Evolutionary conservation across 2,888 invertebrate species (phyloP).

Genomic region (Nyleta sp.): DNA sequence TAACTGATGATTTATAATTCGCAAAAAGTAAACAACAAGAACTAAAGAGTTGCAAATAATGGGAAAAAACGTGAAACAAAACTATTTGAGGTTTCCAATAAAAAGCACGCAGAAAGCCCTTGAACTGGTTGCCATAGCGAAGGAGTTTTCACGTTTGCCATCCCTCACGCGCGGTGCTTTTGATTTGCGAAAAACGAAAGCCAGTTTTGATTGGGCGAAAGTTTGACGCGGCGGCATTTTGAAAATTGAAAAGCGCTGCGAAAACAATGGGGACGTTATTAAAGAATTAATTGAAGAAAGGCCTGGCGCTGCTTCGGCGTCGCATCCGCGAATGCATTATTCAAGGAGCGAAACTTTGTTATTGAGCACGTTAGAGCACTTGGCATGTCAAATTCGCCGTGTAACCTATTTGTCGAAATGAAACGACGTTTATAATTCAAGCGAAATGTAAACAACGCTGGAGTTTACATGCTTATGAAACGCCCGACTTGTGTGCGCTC

Average conservation of each 20-base stretch:
- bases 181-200: too few species aligned
- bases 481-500: constrained; percentile 13
- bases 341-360: constrained; percentile 6
- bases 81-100: too few species aligned
- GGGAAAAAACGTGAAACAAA: too few species aligned
- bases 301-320: neutral
- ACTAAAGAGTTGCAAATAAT: too few species aligned
- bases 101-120: too few species aligned
- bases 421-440: constrained; percentile 25
- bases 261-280: neutral
- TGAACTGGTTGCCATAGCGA: too few species aligned
- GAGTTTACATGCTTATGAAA: constrained; percentile 31
- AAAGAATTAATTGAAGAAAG: constrained; percentile 22
- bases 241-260: neutral
- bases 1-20: too few species aligned
- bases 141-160: too few species aligned
- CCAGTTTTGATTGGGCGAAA: too few species aligned
- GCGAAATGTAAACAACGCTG: constrained; percentile 23
- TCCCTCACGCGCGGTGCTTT: too few species aligned
- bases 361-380: constrained; percentile 8
- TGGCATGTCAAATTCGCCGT: constrained; percentile 11
- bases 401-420: constrained; percentile 27
- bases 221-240: too few species aligned
- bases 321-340: constrained; percentile 6
- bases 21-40: too few species aligned